Evolutionary conservation across 1,140 invertebrate genomes (phyloP), one percentile per base, ranked within the genome.

Genomic region (Archivesica marissinica): DNA sequence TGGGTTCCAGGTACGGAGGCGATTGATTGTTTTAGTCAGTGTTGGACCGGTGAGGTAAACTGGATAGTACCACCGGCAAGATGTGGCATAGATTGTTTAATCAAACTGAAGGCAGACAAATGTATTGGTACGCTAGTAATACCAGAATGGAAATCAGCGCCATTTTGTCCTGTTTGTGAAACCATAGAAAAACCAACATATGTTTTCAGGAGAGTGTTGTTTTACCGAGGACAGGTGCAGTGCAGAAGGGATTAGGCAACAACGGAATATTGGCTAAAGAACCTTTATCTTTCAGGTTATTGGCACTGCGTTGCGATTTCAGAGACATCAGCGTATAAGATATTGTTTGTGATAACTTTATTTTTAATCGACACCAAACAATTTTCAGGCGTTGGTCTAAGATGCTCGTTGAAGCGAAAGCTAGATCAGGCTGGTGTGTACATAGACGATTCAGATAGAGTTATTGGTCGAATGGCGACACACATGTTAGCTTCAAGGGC

Each of bases 31-130:
- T 84, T 87, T 30, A n/a, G 17, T 25, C 75, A 75, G 41, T 33
- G 0, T 25, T 84, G 86, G 86, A 20, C 56, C 30, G 28, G 50
- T 30, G 81, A 79, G 0, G 80, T 64, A 25, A 87, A 87, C 61
- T 87, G 76, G 86, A 70, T 87, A 6, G 86, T 87, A 33, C 86
- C 82, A 0, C 86, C 82, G 23, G 76, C 86, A 20, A 30, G 11
- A 35, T 54, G 75, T 20, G 50, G 85, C 15, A 11, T 41, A 50
- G 61, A 50, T 50, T 41, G 30, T 54, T 23, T 88, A 38, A 66
- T 68, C 23, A 84, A 80, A 80, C 77, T n/a, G 13, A 23, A 7
- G n/a, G 38, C 0, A 79, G 83, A 1, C 44, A 30, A 35, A 47
- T 38, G 11, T 39, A 68, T 9, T 64, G 64, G 33, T 33, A 80